Base-by-base conservation (phyloP, 2,888 invertebrate genomes). In the Drosophila paucipuncta region DNA sequence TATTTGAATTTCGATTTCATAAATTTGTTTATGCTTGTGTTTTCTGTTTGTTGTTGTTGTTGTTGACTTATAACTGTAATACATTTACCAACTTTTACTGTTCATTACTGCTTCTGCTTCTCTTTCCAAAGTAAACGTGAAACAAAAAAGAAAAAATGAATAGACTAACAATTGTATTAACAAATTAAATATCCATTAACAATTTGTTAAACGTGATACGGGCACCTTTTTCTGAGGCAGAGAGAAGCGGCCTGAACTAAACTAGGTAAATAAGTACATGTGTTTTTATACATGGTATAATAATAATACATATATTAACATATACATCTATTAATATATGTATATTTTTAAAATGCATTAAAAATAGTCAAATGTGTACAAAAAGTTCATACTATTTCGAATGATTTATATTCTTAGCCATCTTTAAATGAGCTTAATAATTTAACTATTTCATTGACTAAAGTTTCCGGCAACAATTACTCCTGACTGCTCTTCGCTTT, bases 351-450 rank as follows among this genome's bases (percentile, higher is more conserved):
- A 90, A 85, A 85, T 90, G 90, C 90, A 88, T 85, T 85, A 90
- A 90, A 86, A 86, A 90, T 86, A 86, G 89, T 86, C 87, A 90
- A 86, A 86, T 89, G 85, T 89, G 84, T 86, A 90, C 81, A 86
- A 86, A 86, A 83, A 80, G 74, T 80, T 84, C 78, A 87, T 91
- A 82, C 90, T 87, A 77, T 84, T 78, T 76, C 69, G 78, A 82
- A 83, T 86, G 68, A 73, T 78, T 62, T 28, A 43, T 37, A 64
- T 71, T 43, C 57, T 76, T 53, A 69, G 63, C 59, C 52, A 52
- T 49, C 59, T 53, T 82, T 70, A 73, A 80, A 70, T 73, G 73
- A 78, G 68, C 58, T 76, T 63, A 52, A 70, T 60, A 76, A 78
- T 85, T 76, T 71, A 75, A 77, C 78, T 78, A 83, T 78, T 84